Evolutionary conservation across 2,888 invertebrate genomes (phyloP).

Genomic region (Zhuqinia jingwanae): DNA sequence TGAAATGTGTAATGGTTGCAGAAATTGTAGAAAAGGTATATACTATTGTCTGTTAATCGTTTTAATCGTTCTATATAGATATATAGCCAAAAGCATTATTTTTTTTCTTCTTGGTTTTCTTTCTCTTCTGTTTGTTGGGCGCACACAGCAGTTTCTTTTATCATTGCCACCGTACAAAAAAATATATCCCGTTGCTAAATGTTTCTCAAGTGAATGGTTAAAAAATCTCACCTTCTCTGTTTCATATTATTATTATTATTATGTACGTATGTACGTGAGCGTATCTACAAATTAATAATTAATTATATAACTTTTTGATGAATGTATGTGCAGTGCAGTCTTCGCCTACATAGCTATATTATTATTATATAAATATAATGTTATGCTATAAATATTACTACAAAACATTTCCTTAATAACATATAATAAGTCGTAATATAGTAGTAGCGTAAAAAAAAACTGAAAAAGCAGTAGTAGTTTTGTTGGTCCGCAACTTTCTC

Average conservation of each 20-base stretch:
- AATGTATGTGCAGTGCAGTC: slow-evolving; percentile 55
- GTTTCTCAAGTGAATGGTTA: slow-evolving; percentile 11
- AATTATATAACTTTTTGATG: slow-evolving; percentile 25
- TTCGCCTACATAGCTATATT: slow-evolving; percentile 7
- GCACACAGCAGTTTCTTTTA: slow-evolving; percentile 2
- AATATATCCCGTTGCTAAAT: not conserved
- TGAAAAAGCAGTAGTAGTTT: slow-evolving; percentile 31
- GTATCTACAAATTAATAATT: slow-evolving; percentile 22
- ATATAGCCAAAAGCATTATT: not conserved
- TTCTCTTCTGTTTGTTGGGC: slow-evolving; percentile 10
- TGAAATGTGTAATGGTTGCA: not conserved
- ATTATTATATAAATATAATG: slow-evolving; percentile 32
- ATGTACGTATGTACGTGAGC: slow-evolving; percentile 35
- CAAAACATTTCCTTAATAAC: not conserved
- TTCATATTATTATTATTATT: slow-evolving; percentile 17
- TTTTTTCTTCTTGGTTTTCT: slow-evolving; percentile 4
- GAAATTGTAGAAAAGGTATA: not conserved
- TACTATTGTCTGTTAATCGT: not conserved
- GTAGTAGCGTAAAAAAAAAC: slow-evolving; percentile 27
- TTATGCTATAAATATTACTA: slow-evolving; percentile 1
- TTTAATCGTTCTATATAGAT: not conserved
- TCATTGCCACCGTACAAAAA: not conserved
- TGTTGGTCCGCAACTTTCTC: slow-evolving; percentile 46
- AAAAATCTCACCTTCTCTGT: slow-evolving; percentile 35
- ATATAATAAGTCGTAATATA: slow-evolving; percentile 24